These are phyloP conservation scores for Globodera ellingtonae DNA, from an alignment of 1,140 invertebrate species.

Conservation along the genomic window DNA sequence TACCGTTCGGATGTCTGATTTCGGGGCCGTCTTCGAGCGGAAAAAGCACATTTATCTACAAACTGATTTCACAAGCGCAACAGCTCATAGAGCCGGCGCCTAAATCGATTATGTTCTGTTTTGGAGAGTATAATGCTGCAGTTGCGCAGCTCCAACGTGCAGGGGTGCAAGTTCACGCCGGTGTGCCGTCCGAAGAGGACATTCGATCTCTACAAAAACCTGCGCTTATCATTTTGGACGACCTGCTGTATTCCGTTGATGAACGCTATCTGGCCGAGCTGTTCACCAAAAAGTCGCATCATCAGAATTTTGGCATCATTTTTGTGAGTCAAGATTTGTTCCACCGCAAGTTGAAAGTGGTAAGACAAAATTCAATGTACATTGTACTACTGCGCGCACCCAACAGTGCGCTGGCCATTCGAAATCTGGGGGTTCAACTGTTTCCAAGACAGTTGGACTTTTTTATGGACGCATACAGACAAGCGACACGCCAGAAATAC, in stretches of 20 bases:
- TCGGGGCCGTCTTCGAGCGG: too few relatives aligned
- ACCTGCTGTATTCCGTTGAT: slow-evolving; percentile 27
- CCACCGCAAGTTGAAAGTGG: slow-evolving; percentile 21
- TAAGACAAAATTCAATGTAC: slow-evolving; percentile 21
- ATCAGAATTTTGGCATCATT: slow-evolving; percentile 15
- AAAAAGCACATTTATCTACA: neutral
- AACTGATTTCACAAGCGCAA: neutral
- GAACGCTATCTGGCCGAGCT: slow-evolving; percentile 21
- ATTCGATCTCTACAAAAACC: slow-evolving; percentile 1
- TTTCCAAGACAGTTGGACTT: slow-evolving; percentile 28
- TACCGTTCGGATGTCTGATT: neutral
- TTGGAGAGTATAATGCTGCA: neutral
- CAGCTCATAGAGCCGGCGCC: neutral
- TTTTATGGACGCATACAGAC: slow-evolving; percentile 31
- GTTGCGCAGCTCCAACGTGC: slow-evolving; percentile 5
- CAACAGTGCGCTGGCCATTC: slow-evolving; percentile 6
- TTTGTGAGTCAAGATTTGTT: slow-evolving; percentile 24
- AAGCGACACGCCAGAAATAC: slow-evolving; percentile 23
- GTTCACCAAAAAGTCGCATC: slow-evolving; percentile 31
- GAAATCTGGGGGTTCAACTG: slow-evolving; percentile 24
- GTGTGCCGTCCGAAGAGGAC: slow-evolving; percentile 11
- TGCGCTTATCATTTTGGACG: slow-evolving; percentile 21
- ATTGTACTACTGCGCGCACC: slow-evolving; percentile 26
- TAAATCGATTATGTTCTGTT: slow-evolving; percentile 2
- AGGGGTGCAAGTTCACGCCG: slow-evolving; percentile 3